Conservation (phyloP, 2,797 vertebrate genomes). For the Sebastes matsubarae region DNA sequence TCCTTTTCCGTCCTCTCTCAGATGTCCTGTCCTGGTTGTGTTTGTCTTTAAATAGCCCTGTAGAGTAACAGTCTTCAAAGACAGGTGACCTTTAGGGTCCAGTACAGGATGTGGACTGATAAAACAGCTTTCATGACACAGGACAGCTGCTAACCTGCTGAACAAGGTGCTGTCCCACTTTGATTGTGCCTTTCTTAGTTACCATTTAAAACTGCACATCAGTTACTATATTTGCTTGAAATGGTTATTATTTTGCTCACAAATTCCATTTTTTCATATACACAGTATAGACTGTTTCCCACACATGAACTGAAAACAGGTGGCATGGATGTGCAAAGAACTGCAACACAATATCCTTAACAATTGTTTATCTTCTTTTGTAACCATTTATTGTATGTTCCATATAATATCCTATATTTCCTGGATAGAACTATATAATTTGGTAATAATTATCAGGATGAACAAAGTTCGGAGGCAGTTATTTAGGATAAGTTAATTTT, state of each 20-base stretch:
- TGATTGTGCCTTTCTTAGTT: background rate
- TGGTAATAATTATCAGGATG: background rate
- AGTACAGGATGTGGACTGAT: conserved; percentile 4
- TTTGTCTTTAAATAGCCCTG: conserved; percentile 3
- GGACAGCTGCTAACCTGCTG: background rate
- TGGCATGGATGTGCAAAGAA: background rate
- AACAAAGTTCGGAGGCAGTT: background rate
- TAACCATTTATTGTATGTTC: background rate
- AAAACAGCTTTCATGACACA: background rate
- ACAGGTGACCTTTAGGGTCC: conserved; percentile 13
- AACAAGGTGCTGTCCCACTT: background rate
- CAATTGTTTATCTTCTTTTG: background rate
- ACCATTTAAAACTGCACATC: background rate
- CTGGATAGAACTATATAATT: background rate
- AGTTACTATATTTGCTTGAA: background rate
- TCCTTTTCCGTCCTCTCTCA: background rate
- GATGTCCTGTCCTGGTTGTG: background rate
- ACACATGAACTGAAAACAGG: no score
- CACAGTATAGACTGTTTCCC: no score
- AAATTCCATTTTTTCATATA: no score
- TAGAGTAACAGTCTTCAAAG: conserved; percentile 14
- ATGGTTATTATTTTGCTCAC: background rate
- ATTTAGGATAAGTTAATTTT: background rate
- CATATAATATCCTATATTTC: background rate
- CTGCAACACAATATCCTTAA: background rate